These are phyloP conservation scores for Neomonachus schauinslandi DNA, from an alignment of 2,113 vertebrate genomes.

Conservation along the genomic window DNA sequence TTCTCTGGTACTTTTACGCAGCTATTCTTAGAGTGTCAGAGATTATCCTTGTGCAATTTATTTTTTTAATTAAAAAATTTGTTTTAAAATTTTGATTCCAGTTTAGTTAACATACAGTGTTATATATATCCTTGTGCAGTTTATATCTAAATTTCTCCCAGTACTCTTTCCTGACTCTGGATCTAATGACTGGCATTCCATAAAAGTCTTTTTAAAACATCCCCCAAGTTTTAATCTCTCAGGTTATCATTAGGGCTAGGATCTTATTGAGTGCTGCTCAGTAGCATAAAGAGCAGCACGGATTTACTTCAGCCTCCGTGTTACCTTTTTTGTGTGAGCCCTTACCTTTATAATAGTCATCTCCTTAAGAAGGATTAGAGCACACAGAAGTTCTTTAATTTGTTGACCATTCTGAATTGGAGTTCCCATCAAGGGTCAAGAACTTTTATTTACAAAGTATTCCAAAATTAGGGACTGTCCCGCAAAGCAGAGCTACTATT, in stretches of 20 bases:
- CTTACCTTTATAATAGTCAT: neutral
- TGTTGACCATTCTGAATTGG: neutral
- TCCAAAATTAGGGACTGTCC: neutral
- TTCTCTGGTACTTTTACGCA: neutral
- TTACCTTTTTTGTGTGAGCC: neutral
- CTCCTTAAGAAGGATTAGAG: neutral
- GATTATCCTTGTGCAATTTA: neutral
- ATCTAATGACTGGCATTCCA: neutral
- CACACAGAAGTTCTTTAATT: neutral
- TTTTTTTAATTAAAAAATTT: neutral
- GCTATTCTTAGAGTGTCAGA: neutral
- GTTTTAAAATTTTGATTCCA: neutral
- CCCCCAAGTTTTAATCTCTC: neutral
- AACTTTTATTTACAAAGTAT: neutral
- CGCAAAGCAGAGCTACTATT: neutral
- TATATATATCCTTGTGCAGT: neutral
- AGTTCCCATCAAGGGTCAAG: neutral
- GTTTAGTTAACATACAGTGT: neutral
- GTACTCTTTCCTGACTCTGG: neutral
- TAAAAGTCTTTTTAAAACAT: constrained; percentile 33
- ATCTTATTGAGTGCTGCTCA: neutral
- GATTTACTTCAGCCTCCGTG: neutral
- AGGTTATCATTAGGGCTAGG: neutral
- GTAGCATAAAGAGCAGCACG: neutral
- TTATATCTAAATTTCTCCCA: neutral